phyloP scores from a whole-genome alignment of 1,140 invertebrate genomes.

The Andrena cerasifolii region DNA sequence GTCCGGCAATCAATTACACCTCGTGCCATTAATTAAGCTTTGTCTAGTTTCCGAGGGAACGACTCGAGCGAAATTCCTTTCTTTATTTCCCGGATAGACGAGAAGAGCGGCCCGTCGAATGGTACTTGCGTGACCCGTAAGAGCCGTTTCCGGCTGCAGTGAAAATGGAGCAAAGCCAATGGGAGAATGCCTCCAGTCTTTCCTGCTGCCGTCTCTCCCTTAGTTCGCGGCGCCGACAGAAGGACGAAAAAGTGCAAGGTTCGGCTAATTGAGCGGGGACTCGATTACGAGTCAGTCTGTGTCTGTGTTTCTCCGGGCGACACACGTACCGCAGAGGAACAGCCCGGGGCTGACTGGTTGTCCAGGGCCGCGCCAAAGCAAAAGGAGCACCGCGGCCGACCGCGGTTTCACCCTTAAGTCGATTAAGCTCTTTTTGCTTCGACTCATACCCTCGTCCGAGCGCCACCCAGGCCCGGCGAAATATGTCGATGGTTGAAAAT shows the following conservation, averaged over 20 bases:
- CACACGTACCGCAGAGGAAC: conserved; percentile 71
- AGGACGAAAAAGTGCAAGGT: conserved; percentile 60
- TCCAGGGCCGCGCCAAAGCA: conserved; percentile 49
- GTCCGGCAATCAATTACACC: conserved; percentile 46
- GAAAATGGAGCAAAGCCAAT: conserved; percentile 31
- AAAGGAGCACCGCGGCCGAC: conserved; percentile 40
- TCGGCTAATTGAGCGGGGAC: conserved; percentile 76
- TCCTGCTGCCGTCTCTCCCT: not conserved
- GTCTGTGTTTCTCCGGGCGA: conserved; percentile 73
- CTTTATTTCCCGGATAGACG: conserved; percentile 32
- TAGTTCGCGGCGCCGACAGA: not conserved
- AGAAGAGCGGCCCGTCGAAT: conserved; percentile 1
- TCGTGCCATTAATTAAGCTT: conserved; percentile 51
- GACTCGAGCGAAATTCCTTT: conserved; percentile 25
- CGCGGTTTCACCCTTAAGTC: conserved; percentile 58
- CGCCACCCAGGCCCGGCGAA: not conserved
- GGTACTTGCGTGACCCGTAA: conserved; percentile 23
- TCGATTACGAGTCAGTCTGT: conserved; percentile 73
- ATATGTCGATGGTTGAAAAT: conserved; percentile 51
- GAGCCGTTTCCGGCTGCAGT: not conserved
- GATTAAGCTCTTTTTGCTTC: conserved; percentile 52
- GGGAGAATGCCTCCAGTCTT: not conserved
- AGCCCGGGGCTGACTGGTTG: conserved; percentile 54
- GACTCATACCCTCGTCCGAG: conserved; percentile 1
- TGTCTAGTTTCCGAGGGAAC: conserved; percentile 27